Evolutionary conservation across 1,140 invertebrate genomes (phyloP).

Genomic region (Lepidurus arcticus): DNA sequence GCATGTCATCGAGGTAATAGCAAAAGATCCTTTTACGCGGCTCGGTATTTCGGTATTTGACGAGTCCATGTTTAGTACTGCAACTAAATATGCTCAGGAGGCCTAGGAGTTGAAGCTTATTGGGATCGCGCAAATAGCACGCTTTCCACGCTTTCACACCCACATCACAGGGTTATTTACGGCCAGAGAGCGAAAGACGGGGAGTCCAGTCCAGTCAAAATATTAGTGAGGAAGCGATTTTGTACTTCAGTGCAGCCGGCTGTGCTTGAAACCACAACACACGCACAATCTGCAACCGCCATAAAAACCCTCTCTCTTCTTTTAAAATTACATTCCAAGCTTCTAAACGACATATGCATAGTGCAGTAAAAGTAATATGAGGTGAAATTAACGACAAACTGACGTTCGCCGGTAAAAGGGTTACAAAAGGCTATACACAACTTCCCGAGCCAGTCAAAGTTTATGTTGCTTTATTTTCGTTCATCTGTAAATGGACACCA

Average conservation of each 20-base stretch:
- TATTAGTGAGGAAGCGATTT: constrained; percentile 11
- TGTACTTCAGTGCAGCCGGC: not conserved
- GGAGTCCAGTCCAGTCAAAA: constrained; percentile 18
- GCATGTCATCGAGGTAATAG: not conserved
- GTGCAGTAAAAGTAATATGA: not conserved
- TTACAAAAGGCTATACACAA: too few species aligned
- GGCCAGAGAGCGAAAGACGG: not conserved
- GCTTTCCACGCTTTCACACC: not conserved
- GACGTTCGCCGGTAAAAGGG: too few species aligned
- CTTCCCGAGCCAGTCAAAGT: too few species aligned
- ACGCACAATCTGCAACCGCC: not conserved
- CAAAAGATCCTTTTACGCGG: not conserved
- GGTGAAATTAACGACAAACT: too few species aligned
- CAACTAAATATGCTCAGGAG: not conserved
- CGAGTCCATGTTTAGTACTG: not conserved
- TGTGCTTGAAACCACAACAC: constrained; percentile 3
- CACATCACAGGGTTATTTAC: constrained; percentile 16
- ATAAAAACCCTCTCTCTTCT: not conserved
- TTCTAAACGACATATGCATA: not conserved
- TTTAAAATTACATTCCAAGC: not conserved
- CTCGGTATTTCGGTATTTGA: not conserved
- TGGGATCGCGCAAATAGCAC: not conserved
- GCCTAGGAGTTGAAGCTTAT: not conserved
- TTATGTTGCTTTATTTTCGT: too few species aligned
- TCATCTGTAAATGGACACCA: too few species aligned